phyloP scores from a whole-genome alignment of 92 coral and sea anemone species.

The Heliopora coerulea region DNA sequence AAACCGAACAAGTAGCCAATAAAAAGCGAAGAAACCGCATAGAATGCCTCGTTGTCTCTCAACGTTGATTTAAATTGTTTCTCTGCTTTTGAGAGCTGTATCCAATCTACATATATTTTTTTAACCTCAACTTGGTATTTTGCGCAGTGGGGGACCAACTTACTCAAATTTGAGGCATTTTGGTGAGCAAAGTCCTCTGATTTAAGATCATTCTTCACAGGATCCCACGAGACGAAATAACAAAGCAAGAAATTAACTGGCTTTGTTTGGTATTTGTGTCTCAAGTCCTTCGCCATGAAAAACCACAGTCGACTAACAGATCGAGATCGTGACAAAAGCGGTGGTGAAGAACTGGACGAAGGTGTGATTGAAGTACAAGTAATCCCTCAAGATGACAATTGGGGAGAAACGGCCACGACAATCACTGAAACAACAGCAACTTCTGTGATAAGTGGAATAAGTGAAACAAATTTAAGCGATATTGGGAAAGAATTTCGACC shows the following conservation, averaged over 20 bases:
- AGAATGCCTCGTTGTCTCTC: constrained; percentile 34
- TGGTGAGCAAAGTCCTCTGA: too few species aligned
- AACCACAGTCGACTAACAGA: constrained; percentile 55
- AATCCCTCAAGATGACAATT: constrained; percentile 97
- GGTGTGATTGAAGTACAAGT: constrained; percentile 99
- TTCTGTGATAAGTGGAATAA: constrained; percentile 80
- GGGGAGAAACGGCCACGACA: constrained; percentile 99
- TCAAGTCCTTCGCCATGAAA: constrained; percentile 38
- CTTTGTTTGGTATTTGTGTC: constrained; percentile 33
- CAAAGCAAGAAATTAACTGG: background rate
- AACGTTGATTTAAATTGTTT: constrained; percentile 14
- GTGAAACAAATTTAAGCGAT: constrained; percentile 90
- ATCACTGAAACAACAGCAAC: constrained; percentile 95
- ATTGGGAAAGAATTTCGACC: constrained; percentile 72
- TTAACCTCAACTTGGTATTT: constrained; percentile 3
- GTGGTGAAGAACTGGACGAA: constrained; percentile 89
- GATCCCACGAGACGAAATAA: background rate
- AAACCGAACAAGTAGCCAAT: constrained; percentile 21
- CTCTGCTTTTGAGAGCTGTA: too few species aligned
- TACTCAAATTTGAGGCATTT: constrained; percentile 15
- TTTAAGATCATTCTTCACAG: too few species aligned
- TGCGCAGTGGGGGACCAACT: constrained; percentile 37
- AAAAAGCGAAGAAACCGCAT: constrained; percentile 12
- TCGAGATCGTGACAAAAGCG: constrained; percentile 61
- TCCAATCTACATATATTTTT: constrained; percentile 7